Evolutionary conservation across 2,888 invertebrate species (phyloP), one percentile per base, ranked within the genome.

Genomic region (Zygaena filipendulae): DNA sequence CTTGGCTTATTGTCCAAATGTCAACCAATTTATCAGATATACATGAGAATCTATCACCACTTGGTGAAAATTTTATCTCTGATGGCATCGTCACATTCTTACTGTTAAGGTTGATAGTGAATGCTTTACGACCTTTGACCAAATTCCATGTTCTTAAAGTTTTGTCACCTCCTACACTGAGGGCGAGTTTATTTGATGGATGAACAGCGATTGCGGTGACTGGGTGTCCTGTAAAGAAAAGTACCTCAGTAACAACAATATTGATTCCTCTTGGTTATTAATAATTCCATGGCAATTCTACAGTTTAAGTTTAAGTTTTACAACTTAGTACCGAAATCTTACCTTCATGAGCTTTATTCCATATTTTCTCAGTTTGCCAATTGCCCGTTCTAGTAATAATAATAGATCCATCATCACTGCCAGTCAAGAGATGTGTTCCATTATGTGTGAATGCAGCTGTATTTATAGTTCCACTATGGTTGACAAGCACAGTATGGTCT

Each of bases 91-190:
- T 61, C 25, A 81, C 72, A 35, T 82, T 81, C 69, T 87, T 88
- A 50, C 83, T 87, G 37, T 87, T 85, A 16, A 96, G 74, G 61
- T 95, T 95, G n/a, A 91, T 91, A 1, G 90, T 88, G 59, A 92
- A 97, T 0, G 95, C 96, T 45, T 88, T 87, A 35, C 95, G 84
- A 0, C 96, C 97, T 62, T 94, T 95, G 1, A 97, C 82, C 36
- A 97, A 80, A 77, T 97, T 96, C 97, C 97, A 97, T 3, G 96
- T 96, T 48, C 89, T 81, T 23, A 97, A 63, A 3, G 90, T 88
- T 43, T 85, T 86, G 64, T 97, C 96, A 25, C 85, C 86, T 9
- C 95, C 94, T 20, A 95, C 83, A 7, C 95, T 91, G 5, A 97
- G 68, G 0, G 94, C 93, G 40, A 97, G 52, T 69, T 95, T 95